These are phyloP conservation scores for Amblyopsis rosae DNA, from an alignment of 2,113 vertebrate species.

Conservation along the genomic window DNA sequence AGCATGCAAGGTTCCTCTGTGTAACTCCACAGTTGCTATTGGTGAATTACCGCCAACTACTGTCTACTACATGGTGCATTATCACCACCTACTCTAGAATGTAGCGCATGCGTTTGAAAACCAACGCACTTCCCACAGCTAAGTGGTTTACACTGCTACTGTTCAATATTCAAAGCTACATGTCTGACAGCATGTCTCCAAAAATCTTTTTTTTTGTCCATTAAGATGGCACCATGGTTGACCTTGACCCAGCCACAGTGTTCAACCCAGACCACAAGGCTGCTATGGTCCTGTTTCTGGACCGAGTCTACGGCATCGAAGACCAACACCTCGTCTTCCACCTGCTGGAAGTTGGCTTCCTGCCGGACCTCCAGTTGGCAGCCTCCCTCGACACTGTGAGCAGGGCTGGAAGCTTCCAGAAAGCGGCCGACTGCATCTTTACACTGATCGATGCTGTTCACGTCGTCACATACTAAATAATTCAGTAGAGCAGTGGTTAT, in stretches of 20 bases:
- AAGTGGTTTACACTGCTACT: too few relatives aligned
- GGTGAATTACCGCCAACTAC: too few relatives aligned
- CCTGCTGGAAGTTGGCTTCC: conserved; percentile 90
- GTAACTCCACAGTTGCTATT: too few relatives aligned
- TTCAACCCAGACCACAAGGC: conserved; percentile 98
- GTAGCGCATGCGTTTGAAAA: too few relatives aligned
- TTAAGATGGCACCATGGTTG: conserved; percentile 87
- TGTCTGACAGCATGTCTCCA: too few relatives aligned
- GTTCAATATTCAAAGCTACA: too few relatives aligned
- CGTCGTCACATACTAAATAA: background rate
- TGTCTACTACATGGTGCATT: too few relatives aligned
- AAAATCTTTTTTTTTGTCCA: conserved; percentile 4
- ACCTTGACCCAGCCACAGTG: conserved; percentile 89
- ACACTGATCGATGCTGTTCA: conserved; percentile 6
- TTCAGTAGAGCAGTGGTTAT: background rate
- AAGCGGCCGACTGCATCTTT: background rate
- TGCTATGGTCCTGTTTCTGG: conserved; percentile 96
- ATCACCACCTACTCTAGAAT: too few relatives aligned
- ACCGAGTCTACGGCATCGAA: conserved; percentile 92
- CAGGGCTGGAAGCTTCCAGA: background rate
- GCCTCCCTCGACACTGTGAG: conserved; percentile 90
- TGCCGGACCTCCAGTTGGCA: conserved; percentile 92
- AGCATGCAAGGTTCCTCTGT: too few relatives aligned
- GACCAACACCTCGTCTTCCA: conserved; percentile 87
- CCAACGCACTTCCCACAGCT: too few relatives aligned